Conservation (phyloP, 2,888 invertebrate species). For the Aplocera efformata region DNA sequence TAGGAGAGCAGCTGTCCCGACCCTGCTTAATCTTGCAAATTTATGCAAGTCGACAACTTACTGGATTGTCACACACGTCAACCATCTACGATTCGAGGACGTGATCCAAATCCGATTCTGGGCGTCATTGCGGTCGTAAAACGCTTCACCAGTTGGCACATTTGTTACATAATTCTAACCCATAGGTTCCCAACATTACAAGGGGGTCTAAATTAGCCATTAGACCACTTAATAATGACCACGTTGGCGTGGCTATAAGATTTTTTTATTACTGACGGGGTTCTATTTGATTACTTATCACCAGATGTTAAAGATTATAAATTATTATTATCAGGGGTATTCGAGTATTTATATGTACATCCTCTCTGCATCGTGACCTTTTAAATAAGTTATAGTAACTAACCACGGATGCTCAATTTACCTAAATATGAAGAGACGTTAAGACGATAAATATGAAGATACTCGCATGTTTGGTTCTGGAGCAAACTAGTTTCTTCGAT, state of each 20-base stretch:
- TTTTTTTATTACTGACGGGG: background rate
- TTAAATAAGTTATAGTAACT: too few species aligned
- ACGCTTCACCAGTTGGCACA: constrained; percentile 72
- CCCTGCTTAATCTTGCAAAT: constrained; percentile 75
- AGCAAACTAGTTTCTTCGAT: too few species aligned
- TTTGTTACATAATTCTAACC: constrained; percentile 65
- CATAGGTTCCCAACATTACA: constrained; percentile 8
- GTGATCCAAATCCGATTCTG: constrained; percentile 76
- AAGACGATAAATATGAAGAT: too few species aligned
- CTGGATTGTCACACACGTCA: constrained; percentile 54
- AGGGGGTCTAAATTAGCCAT: background rate
- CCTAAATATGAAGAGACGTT: too few species aligned
- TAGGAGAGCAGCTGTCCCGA: constrained; percentile 40
- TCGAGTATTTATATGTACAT: too few species aligned
- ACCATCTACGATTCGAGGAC: constrained; percentile 68
- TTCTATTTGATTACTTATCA: too few species aligned
- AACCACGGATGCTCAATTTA: too few species aligned
- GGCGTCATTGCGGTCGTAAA: constrained; percentile 71
- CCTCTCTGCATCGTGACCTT: too few species aligned
- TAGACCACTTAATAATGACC: background rate
- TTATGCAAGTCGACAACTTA: constrained; percentile 72
- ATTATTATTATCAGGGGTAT: too few species aligned
- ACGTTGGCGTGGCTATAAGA: too few species aligned
- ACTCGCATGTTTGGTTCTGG: too few species aligned
- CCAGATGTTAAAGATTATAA: too few species aligned